These are phyloP conservation scores for Bufo bufo DNA, from an alignment of 2,113 vertebrate species.

Conservation along the genomic window DNA sequence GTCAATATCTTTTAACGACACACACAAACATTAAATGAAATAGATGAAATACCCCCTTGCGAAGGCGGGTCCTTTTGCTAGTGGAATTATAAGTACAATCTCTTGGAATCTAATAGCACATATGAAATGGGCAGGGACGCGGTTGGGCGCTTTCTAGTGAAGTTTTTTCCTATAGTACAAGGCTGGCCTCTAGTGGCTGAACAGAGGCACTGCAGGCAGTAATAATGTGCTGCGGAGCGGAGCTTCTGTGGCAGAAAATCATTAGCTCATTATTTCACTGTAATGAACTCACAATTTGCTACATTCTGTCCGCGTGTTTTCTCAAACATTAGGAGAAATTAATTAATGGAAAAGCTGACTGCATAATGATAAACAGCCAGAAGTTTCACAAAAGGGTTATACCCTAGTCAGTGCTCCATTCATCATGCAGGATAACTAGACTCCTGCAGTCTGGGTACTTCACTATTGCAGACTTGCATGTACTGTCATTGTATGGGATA, in stretches of 20 bases:
- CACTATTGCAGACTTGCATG: neutral
- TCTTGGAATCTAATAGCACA: constrained; percentile 62
- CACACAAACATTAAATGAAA: no score
- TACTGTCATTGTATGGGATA: neutral
- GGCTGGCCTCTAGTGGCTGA: constrained; percentile 86
- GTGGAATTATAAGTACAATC: constrained; percentile 26
- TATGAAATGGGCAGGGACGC: constrained; percentile 65
- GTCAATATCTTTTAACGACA: no score
- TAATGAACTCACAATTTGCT: constrained; percentile 49
- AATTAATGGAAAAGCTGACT: constrained; percentile 49
- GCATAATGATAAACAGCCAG: constrained; percentile 12
- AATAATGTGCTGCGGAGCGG: neutral
- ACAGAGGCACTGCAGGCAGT: constrained; percentile 50
- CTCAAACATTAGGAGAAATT: constrained; percentile 53
- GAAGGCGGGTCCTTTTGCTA: no score
- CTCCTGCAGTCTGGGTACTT: neutral
- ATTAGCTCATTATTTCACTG: constrained; percentile 53
- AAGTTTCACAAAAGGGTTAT: constrained; percentile 11
- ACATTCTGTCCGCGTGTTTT: constrained; percentile 48
- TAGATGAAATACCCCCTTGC: no score
- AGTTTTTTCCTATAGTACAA: constrained; percentile 74
- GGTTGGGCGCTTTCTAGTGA: neutral
- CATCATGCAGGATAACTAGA: neutral
- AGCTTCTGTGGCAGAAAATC: constrained; percentile 52
- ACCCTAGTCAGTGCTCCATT: neutral